Evolutionary conservation across 2,113 vertebrate genomes (phyloP).

Genomic region (Hystrix cristata): DNA sequence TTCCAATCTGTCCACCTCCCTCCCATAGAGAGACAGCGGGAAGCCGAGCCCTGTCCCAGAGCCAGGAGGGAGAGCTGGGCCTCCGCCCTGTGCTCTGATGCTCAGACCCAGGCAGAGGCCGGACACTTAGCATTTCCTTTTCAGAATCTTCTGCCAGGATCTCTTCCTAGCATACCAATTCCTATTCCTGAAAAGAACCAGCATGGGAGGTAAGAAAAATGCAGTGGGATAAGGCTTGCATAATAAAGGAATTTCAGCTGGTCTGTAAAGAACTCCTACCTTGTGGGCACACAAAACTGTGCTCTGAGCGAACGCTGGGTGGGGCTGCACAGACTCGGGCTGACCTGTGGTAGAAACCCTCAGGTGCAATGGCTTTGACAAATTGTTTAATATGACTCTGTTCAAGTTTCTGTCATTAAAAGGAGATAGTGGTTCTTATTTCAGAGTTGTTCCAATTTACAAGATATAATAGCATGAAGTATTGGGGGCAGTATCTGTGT

Average conservation of each 20-base stretch:
- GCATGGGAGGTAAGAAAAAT: too few relatives aligned
- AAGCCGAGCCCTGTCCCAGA: background rate
- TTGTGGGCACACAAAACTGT: background rate
- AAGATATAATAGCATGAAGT: background rate
- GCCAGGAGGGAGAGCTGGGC: background rate
- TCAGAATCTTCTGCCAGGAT: background rate
- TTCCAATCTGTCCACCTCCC: constrained; percentile 33
- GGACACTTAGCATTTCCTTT: background rate
- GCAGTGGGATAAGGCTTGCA: background rate
- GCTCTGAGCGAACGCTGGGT: background rate
- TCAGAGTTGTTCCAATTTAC: background rate
- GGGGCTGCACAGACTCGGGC: background rate
- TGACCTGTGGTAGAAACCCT: accelerated
- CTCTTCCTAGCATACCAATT: background rate
- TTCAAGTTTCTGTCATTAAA: background rate
- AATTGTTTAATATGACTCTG: background rate
- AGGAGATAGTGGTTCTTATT: background rate
- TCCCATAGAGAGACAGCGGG: background rate
- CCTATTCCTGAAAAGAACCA: background rate
- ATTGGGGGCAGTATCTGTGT: background rate
- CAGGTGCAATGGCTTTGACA: background rate
- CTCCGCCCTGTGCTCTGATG: background rate
- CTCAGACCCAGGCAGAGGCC: background rate
- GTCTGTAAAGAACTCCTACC: background rate
- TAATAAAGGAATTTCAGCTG: background rate